Base-by-base conservation (phyloP, 2,888 invertebrate species). In the Mythimna impura region DNA sequence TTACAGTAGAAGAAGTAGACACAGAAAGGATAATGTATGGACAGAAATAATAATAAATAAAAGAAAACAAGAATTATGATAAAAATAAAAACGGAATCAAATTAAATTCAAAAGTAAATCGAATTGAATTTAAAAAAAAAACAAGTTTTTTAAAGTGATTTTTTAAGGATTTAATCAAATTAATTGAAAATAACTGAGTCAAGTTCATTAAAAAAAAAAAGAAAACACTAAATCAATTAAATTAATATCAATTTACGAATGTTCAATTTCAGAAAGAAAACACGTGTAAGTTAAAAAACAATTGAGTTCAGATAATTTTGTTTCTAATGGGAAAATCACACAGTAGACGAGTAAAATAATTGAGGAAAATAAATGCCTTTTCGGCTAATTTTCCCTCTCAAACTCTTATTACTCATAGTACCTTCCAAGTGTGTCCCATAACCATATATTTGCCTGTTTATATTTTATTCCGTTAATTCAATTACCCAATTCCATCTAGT, bases 181-280 rank as follows among this genome's bases (percentile, higher is more conserved):
- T 43, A 43, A 4, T 0, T 12, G 12, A 43, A 43, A 43, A 43
- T 12, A 43, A 43, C 12, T 40, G 3, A 10, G 40, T 40, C 12
- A 40, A 40, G 12, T 12, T 12, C 1, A 8, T 36, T 34, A 34
- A 3, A 40, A 40, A 10, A 10, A 10, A 36, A 36, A 36, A 36
- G 10, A 2, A 40, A 40, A 40, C 10, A 40, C 40, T 7, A 8
- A 36, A 36, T 36, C 9, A 9, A 10, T 40, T 40, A 40, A 8
- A 2, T 40, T 12, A 40, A 40, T 40, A 5, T 81, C 25, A 58
- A 79, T 61, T 67, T 17, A 30, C 17, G 8, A n/a, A 52, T 65
- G 12, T 43, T 30, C 9, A 62, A 64, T 77, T 66, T 20, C 25
- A 66, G 30, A 65, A 54, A 7, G 10, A 60, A 55, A 70, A 12